Evolutionary conservation across 2,888 invertebrate species (phyloP), one percentile per base, ranked within the genome.

Genomic region (Siphlonurus alternatus): DNA sequence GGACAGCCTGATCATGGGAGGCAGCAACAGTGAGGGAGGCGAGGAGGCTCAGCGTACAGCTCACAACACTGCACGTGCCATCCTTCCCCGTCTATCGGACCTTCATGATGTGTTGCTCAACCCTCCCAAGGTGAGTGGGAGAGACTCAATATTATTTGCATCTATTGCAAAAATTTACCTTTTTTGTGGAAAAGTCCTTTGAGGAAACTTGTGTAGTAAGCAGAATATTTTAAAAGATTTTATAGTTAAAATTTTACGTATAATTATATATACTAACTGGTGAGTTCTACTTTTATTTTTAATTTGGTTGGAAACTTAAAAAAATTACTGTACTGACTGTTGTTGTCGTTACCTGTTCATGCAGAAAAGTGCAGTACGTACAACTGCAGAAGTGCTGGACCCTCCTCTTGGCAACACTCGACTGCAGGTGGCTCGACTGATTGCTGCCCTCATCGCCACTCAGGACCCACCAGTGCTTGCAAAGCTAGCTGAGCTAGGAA

Each of bases 351-450:
- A n/a, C 23, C 38, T 38, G 38, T 20, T 62, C 68, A 71, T 73
- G 38, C 71, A 80, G 81, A 86, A 85, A 81, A 77, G 82, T 63
- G 75, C 83, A 63, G 82, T 89, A 71, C 79, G 80, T 71, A 87
- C 87, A 69, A 86, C 86, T 68, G 83, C 83, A 69, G 88, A 89
- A 66, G 73, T 82, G 67, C 75, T 89, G 70, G 82, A 86, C 69
- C 85, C 85, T 67, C 90, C 90, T 25, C 79, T 93, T 71, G 93
- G 93, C 66, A 85, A 84, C 74, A 85, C 88, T 60, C 81, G 93
- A 68, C 79, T 93, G 67, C 88, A 91, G 75, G 85, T 91, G 69
- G 84, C 88, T 66, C 86, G 86, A 73, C 80, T 94, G 69, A 80
- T 93, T 72, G 84, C 88, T 68, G 85, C 86, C 65, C 79, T 93